Base-by-base conservation (phyloP, 2,797 vertebrate species). In the Manis pentadactyla region DNA sequence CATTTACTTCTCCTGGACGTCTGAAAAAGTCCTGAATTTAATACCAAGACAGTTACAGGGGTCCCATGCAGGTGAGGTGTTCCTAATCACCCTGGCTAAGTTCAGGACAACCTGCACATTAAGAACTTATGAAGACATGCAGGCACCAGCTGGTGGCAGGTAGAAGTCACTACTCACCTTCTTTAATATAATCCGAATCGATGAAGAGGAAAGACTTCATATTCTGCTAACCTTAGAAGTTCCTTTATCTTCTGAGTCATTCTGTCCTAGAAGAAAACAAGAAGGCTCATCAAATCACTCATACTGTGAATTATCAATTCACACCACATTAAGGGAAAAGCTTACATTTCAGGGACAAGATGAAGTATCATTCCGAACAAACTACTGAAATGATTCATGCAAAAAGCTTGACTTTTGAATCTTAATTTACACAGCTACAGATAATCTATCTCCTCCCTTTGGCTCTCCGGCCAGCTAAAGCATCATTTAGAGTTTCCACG, bases 121-220 rank as follows among this genome's bases (percentile, higher is more conserved):
- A 49, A 34, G 74, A 59, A n/a, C 64, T 31, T 34, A 12, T 37
- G 53, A 42, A 64, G 73, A 63, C 29, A 5, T 0, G 11, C n/a
- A 27, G 25, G 68, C 3, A 17, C 31, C 31, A 66, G 39, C 69
- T 2, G 17, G 69, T 6, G 69, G 37, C 37, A 59, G n/a, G 37
- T 0, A 4, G 61, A 57, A 79, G 13, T 95, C 96, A 77, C 92
- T 81, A 90, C 97, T 97, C 95, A 98, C 98, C 98, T 98, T 97
- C 93, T 96, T 93, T 27, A 55, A 25, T 31, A 63, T 59, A 39
- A 95, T 21, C 74, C 93, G 17, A 46, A 95, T 69, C 86, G 95
- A 97, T 46, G 97, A 69, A 95, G 98, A 93, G 68, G 85, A 86
- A 86, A 92, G 75, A 29, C 79, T 73, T 49, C 18, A 0, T 17